phyloP scores from a whole-genome alignment of 2,888 invertebrate genomes.

The Cephus pygmeus region DNA sequence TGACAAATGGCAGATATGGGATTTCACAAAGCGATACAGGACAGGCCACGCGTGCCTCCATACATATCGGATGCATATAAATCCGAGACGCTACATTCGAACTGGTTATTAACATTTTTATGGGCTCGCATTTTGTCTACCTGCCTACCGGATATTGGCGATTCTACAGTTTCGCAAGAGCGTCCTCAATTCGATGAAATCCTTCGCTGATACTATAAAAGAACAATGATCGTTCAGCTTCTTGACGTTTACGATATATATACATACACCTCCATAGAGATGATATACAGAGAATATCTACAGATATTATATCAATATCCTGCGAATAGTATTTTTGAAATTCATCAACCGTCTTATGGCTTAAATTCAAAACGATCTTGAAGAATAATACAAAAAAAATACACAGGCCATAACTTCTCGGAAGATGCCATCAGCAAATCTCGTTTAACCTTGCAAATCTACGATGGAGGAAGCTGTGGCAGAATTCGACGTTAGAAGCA shows the following conservation, averaged over 20 bases:
- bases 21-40: constrained; percentile 6
- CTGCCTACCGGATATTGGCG: constrained; percentile 2
- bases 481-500: neutral
- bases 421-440: neutral
- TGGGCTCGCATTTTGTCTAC: constrained; percentile 4
- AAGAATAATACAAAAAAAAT: neutral
- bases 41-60: constrained; percentile 8
- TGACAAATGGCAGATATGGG: constrained; percentile 8
- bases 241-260: neutral
- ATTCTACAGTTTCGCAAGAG: neutral
- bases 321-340: neutral
- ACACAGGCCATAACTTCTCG: neutral
- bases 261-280: neutral
- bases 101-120: constrained; percentile 6
- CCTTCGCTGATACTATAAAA: neutral
- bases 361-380: neutral
- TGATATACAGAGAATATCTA: neutral
- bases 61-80: constrained; percentile 5
- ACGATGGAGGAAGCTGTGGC: neutral
- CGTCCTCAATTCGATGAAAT: neutral
- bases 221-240: neutral
- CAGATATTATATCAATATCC: neutral
- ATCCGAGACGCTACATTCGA: neutral
- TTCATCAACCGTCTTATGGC: neutral
- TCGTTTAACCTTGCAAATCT: neutral